Evolutionary conservation across 2,113 vertebrate species (phyloP).

Genomic region (Porphyrio hochstetteri): DNA sequence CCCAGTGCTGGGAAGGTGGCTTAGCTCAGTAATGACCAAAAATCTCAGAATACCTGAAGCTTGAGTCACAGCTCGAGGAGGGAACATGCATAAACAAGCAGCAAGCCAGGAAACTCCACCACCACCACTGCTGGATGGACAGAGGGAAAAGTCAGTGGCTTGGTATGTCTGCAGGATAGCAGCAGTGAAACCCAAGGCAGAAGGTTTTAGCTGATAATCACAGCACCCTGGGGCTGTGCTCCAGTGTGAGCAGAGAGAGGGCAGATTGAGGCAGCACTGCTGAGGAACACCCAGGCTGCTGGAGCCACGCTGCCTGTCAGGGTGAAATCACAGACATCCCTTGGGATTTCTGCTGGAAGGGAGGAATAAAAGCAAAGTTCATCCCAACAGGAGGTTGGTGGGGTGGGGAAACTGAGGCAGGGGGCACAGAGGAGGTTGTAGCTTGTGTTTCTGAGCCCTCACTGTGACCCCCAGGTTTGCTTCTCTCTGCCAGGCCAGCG

Average conservation of each 20-base stretch:
- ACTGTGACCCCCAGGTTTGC: background rate
- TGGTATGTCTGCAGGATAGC: background rate
- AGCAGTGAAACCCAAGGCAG: background rate
- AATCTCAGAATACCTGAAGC: slow-evolving; percentile 32
- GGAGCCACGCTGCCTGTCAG: rapidly evolving
- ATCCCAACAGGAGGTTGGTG: rapidly evolving
- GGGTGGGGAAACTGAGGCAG: background rate
- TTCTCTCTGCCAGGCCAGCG: background rate
- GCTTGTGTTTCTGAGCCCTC: background rate
- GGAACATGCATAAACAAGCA: slow-evolving; percentile 37
- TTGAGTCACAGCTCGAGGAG: background rate
- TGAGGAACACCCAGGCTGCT: background rate
- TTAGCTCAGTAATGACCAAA: background rate
- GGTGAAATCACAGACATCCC: rapidly evolving
- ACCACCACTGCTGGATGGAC: background rate
- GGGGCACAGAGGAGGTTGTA: background rate
- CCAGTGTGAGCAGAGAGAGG: background rate
- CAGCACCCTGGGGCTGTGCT: background rate
- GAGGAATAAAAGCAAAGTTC: background rate
- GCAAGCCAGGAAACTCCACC: slow-evolving; percentile 6
- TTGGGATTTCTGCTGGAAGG: background rate
- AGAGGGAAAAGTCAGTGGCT: background rate
- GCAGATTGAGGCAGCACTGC: background rate
- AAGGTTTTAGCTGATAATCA: background rate
- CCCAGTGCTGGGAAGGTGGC: background rate